Percentiles rank a stretch among this genome's conserved stretches.
These are phyloP conservation scores for Sympetrum striolatum DNA, from an alignment of 2,888 invertebrate genomes.

Conservation along the genomic window DNA sequence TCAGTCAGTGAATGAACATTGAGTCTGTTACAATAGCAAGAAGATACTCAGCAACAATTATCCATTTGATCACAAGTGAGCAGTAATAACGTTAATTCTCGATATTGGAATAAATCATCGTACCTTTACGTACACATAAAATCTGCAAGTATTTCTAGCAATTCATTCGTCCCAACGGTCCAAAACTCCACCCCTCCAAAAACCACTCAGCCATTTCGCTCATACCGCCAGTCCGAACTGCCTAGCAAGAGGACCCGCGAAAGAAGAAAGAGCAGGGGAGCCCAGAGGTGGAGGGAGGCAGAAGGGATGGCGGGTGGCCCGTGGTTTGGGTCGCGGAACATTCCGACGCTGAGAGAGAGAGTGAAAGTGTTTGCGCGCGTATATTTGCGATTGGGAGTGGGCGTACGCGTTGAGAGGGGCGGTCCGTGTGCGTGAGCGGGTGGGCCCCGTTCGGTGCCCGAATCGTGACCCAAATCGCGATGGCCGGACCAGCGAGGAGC, in stretches of 20 bases:
- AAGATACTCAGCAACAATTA: too few species aligned
- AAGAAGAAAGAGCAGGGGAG: neutral
- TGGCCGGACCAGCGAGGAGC: neutral
- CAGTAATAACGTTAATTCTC: too few species aligned
- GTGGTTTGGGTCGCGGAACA: constrained; percentile 51
- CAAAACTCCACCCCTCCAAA: too few species aligned
- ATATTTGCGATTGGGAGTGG: neutral
- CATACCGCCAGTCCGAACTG: too few species aligned
- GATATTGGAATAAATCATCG: too few species aligned
- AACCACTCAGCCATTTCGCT: too few species aligned
- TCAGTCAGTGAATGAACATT: too few species aligned
- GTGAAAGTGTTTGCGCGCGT: constrained; percentile 36
- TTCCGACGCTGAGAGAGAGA: constrained; percentile 45
- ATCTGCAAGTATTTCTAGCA: too few species aligned
- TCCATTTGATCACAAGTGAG: too few species aligned
- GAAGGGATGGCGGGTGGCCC: neutral
- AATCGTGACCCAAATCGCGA: constrained; percentile 42
- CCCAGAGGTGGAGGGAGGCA: neutral
- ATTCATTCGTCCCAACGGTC: too few species aligned
- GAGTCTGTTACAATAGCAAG: too few species aligned
- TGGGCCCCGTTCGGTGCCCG: constrained; percentile 39
- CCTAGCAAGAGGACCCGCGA: neutral
- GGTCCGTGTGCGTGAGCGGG: constrained; percentile 18
- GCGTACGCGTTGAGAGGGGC: neutral
- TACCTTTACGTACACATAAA: too few species aligned